Base-by-base conservation (phyloP, 2,113 vertebrate species). In the Fregata magnificens region DNA sequence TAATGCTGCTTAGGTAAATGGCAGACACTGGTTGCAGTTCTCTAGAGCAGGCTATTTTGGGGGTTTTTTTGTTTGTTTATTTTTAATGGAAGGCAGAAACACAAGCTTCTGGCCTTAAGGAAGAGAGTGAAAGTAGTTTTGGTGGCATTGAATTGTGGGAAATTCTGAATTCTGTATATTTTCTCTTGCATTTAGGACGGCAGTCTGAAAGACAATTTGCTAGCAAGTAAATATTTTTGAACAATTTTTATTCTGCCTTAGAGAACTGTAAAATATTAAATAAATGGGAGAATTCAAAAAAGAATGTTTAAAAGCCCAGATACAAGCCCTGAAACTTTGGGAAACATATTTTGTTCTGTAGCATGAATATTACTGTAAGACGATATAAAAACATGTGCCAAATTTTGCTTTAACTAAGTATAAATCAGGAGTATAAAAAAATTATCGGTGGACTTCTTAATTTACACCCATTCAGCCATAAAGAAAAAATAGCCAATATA, bases 361-460 rank as follows among this genome's bases (percentile, higher is more conserved):
- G n/a, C 12, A 55, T 44, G 9, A 88, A 19, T 83, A 70, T 70
- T 76, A 45, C 21, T 44, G 9, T 38, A 69, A 72, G 6, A n/a
- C 22, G 42, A 53, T 66, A 62, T 22, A 80, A 86, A 88, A 76
- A 38, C 50, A 26, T 1, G 0, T 49, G n/a, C 40, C 40, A 69
- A 62, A 66, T 56, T 83, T 77, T 73, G 5, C 7, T 86, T 40
- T 55, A 87, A 61, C 11, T 70, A 10, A 21, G 3, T 42, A n/a
- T 45, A 61, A 73, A 73, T 81, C 19, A 62, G 16, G 10, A 78
- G 42, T 70, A 70, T 40, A 31, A 76, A 61, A 53, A 89, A 67
- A 58, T 21, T 47, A 49, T 28, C 0, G 0, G 4, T 52, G 11
- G 10, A n/a, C 3, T 38, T 70, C 28, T 76, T 40, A 38, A 65